Percentiles rank a stretch among this genome's conserved stretches.
Evolutionary conservation across 2,113 vertebrate species (phyloP).

Genomic region (Salvelinus sp.): DNA sequence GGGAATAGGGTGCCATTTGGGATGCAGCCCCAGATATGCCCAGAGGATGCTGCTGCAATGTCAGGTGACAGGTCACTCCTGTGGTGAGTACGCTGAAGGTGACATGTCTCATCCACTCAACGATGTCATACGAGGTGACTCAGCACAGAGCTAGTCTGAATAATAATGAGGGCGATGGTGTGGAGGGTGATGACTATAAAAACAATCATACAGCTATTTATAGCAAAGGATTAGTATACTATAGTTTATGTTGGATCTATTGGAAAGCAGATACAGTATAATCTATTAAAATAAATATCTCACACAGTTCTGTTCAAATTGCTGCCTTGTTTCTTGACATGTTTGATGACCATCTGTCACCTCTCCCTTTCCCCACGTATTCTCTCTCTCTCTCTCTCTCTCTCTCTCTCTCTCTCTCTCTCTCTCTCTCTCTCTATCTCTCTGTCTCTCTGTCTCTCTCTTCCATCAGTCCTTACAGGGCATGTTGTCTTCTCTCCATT

Average conservation of each 20-base stretch:
- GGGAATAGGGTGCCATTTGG: too few species aligned
- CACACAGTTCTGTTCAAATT: conserved; percentile 8
- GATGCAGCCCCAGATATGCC: too few species aligned
- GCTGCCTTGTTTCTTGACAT: conserved; percentile 50
- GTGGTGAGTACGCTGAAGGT: conserved; percentile 16
- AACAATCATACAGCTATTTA: not conserved
- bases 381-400: not conserved
- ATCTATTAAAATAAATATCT: not conserved
- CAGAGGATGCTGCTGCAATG: conserved; percentile 10
- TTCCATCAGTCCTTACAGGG: conserved; percentile 82
- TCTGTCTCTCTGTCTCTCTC: conserved; percentile 3
- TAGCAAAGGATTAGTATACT: not conserved
- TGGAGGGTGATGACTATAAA: not conserved
- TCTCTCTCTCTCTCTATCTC: not conserved
- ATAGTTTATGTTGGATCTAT: not conserved
- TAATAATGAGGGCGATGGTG: not conserved
- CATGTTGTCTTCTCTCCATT: conserved; percentile 92
- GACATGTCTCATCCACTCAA: too few species aligned
- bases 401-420: not conserved
- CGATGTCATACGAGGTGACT: conserved; percentile 14
- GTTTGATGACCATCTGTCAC: conserved; percentile 36
- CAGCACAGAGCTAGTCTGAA: not conserved
- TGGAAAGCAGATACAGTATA: not conserved
- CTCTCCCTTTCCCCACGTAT: not conserved
- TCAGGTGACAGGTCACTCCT: conserved; percentile 9